These are phyloP conservation scores for Apeira syringaria DNA, from an alignment of 2,888 invertebrate genomes.

Conservation along the genomic window DNA sequence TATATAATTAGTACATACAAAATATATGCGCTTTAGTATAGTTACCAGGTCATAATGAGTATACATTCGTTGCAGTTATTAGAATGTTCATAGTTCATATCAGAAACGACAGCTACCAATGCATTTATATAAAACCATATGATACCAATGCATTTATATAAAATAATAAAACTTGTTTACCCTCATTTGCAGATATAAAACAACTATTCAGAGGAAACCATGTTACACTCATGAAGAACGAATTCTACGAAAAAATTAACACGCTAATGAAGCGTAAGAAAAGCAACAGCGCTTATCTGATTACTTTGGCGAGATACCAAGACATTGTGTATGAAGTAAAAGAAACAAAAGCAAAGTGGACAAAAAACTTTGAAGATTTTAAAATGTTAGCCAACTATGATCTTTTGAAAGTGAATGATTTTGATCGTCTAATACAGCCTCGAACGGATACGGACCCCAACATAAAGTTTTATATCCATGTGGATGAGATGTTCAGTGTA, in stretches of 20 bases:
- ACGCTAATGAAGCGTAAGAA: constrained; percentile 54
- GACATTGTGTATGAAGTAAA: constrained; percentile 61
- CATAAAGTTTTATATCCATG: constrained; percentile 59
- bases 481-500: constrained; percentile 60
- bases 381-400: constrained; percentile 63
- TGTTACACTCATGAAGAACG: constrained; percentile 50
- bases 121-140: too few relatives aligned
- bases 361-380: constrained; percentile 60
- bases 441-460: constrained; percentile 38
- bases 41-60: too few relatives aligned
- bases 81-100: too few relatives aligned
- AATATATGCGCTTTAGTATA: too few relatives aligned
- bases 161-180: neutral
- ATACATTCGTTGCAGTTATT: too few relatives aligned
- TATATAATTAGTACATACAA: too few relatives aligned
- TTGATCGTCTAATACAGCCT: constrained; percentile 55
- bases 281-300: constrained; percentile 56
- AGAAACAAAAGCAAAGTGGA: constrained; percentile 46
- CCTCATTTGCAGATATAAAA: constrained; percentile 42
- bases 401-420: constrained; percentile 46
- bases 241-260: constrained; percentile 55
- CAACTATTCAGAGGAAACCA: constrained; percentile 36
- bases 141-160: too few relatives aligned
- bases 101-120: too few relatives aligned
- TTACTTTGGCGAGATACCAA: constrained; percentile 47